Percentiles rank a stretch among this genome's conserved stretches.
Evolutionary conservation across 2,888 invertebrate genomes (phyloP).

Genomic region (Girardia tigrina): DNA sequence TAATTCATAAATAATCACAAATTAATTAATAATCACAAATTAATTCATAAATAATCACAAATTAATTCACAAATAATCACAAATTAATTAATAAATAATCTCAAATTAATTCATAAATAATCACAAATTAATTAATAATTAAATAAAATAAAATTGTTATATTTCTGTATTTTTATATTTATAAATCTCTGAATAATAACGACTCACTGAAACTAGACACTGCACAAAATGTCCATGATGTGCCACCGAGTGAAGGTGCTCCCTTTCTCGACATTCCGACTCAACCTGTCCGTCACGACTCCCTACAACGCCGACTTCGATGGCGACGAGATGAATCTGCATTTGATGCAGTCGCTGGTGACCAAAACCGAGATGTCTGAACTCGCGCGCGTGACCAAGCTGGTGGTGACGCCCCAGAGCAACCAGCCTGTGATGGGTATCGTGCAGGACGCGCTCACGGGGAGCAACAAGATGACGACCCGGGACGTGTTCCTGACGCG

Average conservation of each 20-base stretch:
- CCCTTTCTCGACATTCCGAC: conserved; percentile 98
- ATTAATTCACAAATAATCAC: too few species aligned
- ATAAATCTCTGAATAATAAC: too few species aligned
- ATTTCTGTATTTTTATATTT: too few species aligned
- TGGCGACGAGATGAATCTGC: conserved; percentile 98
- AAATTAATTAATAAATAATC: too few species aligned
- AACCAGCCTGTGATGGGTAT: conserved; percentile 99
- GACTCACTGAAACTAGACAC: too few species aligned
- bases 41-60: too few species aligned
- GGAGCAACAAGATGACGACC: conserved; percentile 97
- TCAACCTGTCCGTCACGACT: conserved; percentile 96
- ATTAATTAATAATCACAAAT: too few species aligned
- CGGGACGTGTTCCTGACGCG: conserved; percentile 84
- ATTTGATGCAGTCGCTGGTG: conserved; percentile 96
- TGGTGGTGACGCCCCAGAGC: conserved; percentile 93
- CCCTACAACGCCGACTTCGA: conserved; percentile 99
- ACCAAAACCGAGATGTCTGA: conserved; percentile 93
- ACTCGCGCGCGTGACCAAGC: conserved; percentile 85
- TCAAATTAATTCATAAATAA: too few species aligned
- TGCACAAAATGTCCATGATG: conserved; percentile 99
- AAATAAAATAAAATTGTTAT: too few species aligned
- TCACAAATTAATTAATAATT: too few species aligned
- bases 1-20: too few species aligned
- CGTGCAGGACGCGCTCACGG: conserved; percentile 90
- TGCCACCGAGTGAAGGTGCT: conserved; percentile 72